These are phyloP conservation scores for Bos javanicus DNA, from an alignment of 2,113 vertebrate species.

Conservation along the genomic window DNA sequence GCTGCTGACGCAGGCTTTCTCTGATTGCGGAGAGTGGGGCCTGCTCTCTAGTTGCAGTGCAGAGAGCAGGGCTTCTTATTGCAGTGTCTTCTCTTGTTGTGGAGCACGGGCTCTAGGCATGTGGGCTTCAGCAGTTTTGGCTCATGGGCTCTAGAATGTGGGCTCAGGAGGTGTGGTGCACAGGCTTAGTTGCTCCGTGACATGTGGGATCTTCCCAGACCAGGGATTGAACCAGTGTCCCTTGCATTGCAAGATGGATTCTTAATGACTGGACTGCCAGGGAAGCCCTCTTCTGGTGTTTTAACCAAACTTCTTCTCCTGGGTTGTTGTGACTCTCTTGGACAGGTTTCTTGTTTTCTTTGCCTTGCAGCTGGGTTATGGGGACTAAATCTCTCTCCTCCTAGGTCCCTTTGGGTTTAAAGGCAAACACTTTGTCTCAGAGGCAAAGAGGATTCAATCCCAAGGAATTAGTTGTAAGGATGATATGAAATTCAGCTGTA, in stretches of 20 bases:
- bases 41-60: background rate
- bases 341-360: background rate
- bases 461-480: background rate
- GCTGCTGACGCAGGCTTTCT: background rate
- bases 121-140: background rate
- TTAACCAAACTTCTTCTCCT: background rate
- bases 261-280: background rate
- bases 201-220: background rate
- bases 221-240: background rate
- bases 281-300: background rate
- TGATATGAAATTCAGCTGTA: background rate
- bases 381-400: background rate
- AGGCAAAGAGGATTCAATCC: background rate
- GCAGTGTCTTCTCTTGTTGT: background rate
- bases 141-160: background rate
- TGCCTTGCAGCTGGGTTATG: background rate
- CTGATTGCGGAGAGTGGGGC: background rate
- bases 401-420: background rate
- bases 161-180: background rate
- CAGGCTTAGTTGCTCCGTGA: background rate
- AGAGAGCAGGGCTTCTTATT: background rate
- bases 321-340: background rate
- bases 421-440: background rate
- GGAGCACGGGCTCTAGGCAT: background rate
- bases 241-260: background rate